These are phyloP conservation scores for Gortyna flavago DNA, from an alignment of 2,888 invertebrate genomes.

Conservation along the genomic window DNA sequence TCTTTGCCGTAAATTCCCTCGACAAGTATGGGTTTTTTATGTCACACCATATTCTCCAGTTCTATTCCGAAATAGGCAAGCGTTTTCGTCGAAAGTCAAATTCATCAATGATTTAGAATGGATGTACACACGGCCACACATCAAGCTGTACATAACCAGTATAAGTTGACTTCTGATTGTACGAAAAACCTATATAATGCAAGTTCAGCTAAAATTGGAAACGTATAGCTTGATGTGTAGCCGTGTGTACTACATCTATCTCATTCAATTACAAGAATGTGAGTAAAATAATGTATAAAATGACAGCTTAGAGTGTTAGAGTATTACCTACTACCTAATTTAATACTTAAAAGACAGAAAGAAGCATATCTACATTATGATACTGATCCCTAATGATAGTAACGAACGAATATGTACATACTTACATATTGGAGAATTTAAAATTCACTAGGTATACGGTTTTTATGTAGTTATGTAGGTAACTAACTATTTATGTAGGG, in stretches of 20 bases:
- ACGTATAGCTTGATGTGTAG: too few relatives aligned
- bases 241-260: too few relatives aligned
- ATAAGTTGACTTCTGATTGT: too few relatives aligned
- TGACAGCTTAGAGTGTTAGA: too few relatives aligned
- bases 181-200: too few relatives aligned
- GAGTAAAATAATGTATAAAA: not conserved
- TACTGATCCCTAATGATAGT: not conserved
- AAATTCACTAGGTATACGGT: not conserved
- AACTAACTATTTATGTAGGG: not conserved
- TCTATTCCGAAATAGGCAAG: not conserved
- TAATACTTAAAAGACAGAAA: too few relatives aligned
- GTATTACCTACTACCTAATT: too few relatives aligned
- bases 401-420: too few relatives aligned
- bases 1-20: slow-evolving; percentile 32
- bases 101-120: not conserved
- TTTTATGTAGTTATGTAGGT: not conserved
- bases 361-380: not conserved
- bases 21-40: not conserved
- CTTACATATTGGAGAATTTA: not conserved
- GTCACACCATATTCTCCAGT: too few relatives aligned
- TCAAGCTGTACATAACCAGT: too few relatives aligned
- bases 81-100: not conserved
- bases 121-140: too few relatives aligned
- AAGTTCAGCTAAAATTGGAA: too few relatives aligned
- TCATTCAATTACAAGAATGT: not conserved